phyloP scores from a whole-genome alignment of 2,113 vertebrate genomes.

The Antigone vipio region DNA sequence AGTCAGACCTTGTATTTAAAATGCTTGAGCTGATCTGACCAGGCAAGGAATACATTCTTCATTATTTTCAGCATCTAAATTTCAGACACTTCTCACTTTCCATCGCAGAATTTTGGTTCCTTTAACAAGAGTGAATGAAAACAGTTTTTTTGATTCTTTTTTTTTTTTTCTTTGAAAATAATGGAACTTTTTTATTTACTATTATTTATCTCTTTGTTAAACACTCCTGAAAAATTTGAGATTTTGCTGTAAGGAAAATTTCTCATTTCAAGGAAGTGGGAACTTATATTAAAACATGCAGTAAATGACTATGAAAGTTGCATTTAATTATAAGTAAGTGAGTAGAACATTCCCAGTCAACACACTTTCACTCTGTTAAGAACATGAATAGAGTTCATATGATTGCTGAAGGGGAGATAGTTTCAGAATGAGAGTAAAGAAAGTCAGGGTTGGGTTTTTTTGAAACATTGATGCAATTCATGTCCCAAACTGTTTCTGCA shows the following conservation, averaged over 20 bases:
- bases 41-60: background rate
- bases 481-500: background rate
- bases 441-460: background rate
- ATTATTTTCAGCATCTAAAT: background rate
- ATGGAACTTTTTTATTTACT: background rate
- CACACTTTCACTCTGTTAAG: background rate
- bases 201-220: background rate
- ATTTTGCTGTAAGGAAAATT: background rate
- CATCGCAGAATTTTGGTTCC: background rate
- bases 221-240: background rate
- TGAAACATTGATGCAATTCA: background rate
- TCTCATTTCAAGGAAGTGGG: background rate
- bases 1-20: background rate
- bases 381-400: background rate
- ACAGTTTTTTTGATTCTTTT: accelerated
- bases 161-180: background rate
- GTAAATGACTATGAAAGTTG: background rate
- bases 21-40: background rate
- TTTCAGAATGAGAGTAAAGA: background rate
- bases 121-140: background rate
- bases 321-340: background rate
- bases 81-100: background rate
- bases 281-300: background rate
- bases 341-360: background rate
- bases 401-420: background rate